Base-by-base conservation (phyloP, 2,888 invertebrate genomes). In the Epinotia ramella region DNA sequence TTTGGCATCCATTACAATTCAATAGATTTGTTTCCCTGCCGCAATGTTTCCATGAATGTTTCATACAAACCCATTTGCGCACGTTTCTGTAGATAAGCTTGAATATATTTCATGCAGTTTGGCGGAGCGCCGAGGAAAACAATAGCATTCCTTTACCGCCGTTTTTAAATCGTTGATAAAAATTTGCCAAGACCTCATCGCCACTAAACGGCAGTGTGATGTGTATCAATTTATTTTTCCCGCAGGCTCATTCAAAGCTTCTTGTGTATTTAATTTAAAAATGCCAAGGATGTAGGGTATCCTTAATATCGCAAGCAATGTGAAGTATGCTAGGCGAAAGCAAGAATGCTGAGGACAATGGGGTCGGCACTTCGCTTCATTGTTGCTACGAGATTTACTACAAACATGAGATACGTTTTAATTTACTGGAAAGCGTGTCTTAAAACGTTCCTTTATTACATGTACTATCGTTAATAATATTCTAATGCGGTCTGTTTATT, bases 71-170 rank as follows among this genome's bases (percentile, higher is more conserved):
- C 70, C 71, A 71, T 60, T 75, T 76, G 44, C 66, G 53, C 75
- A 71, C 57, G 68, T 75, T 76, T 63, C 72, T 76, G 63, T 73
- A 73, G 78, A 77, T 75, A 71, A 73, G 75, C 63, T 67, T 57
- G 74, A 73, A 64, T 71, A 77, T 77, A 76, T 77, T 80, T 80
- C 77, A 78, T 77, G 77, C 73, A 73, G 73, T 73, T 80, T 80
- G 81, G 81, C 81, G 57, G 63, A 46, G 63, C 76, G 81, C 80
- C 81, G 80, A 79, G 81, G 76, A 79, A 81, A 78, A 79, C 81
- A 80, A 80, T 80, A 78, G 73, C 77, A 76, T 73, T 77, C 70
- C 63, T 76, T 71, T 66, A 46, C 71, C 60, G 44, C 75, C 46
- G n/a, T 71, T 73, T 76, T 67, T 46, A 67, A 75, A 67, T 62